A percentile compares a stretch with the other conserved stretches of the same genome.
phyloP scores from a whole-genome alignment of 2,797 vertebrate genomes.

The Meriones psammophilus region DNA sequence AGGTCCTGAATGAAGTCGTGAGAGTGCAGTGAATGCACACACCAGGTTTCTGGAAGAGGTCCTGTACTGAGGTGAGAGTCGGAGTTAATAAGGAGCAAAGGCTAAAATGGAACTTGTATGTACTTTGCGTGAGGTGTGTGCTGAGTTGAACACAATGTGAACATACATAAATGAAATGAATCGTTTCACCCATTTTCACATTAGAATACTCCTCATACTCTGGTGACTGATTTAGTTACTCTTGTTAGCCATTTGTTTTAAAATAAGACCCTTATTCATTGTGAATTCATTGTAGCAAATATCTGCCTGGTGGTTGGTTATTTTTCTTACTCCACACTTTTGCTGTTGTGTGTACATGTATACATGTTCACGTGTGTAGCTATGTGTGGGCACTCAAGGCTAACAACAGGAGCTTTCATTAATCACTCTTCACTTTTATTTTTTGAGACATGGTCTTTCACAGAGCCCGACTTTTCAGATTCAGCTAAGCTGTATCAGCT shows the following conservation, averaged over 20 bases:
- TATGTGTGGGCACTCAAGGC: not conserved
- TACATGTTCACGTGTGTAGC: not conserved
- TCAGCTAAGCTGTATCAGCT: not conserved
- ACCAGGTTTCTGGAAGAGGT: not conserved
- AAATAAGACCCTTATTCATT: constrained; percentile 10
- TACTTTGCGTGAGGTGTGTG: not conserved
- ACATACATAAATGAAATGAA: not conserved
- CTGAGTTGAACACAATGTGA: not conserved
- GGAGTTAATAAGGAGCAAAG: not conserved
- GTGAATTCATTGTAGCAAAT: constrained; percentile 9
- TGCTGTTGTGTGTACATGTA: not conserved
- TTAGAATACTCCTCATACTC: not conserved
- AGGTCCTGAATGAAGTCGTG: not conserved
- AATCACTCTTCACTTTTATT: not conserved
- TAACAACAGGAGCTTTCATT: not conserved
- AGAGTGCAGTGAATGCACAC: not conserved
- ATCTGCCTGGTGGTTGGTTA: not conserved
- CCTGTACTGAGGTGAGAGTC: not conserved
- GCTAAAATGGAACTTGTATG: not conserved
- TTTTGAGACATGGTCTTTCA: not conserved
- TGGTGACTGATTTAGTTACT: not conserved
- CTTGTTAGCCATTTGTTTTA: not conserved
- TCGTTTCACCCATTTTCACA: not conserved
- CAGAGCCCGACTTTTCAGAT: too few species aligned
- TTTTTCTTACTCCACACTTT: not conserved